Conservation (phyloP, 1,140 invertebrate species). For the Drosophila orena region DNA sequence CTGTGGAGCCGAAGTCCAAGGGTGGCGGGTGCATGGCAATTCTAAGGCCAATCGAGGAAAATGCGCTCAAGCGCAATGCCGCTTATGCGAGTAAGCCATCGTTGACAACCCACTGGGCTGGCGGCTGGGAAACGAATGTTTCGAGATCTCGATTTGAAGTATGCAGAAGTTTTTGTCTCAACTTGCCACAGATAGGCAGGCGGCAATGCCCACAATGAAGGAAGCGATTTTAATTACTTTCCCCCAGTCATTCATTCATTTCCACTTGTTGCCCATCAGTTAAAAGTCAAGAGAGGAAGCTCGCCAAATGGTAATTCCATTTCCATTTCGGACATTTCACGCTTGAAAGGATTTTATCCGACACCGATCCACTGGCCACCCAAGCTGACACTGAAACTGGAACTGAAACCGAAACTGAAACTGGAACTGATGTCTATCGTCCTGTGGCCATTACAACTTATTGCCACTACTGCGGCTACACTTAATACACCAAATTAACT, state of each 20-base stretch:
- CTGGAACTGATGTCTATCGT: slow-evolving; percentile 59
- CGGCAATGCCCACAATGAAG: slow-evolving; percentile 1
- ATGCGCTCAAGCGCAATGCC: slow-evolving; percentile 66
- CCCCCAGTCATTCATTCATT: slow-evolving; percentile 51
- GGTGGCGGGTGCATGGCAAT: background rate
- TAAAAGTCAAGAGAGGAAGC: slow-evolving; percentile 54
- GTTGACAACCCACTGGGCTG: slow-evolving; percentile 55
- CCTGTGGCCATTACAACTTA: slow-evolving; percentile 67
- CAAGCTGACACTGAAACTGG: no score
- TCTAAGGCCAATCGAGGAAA: slow-evolving; percentile 21
- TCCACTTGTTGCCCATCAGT: slow-evolving; percentile 76
- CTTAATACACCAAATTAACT: slow-evolving; percentile 81
- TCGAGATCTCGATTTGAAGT: slow-evolving; percentile 52
- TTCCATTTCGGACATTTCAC: slow-evolving; percentile 68
- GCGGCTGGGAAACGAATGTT: slow-evolving; percentile 26
- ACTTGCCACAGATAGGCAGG: slow-evolving; percentile 13
- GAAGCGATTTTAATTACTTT: slow-evolving; percentile 71
- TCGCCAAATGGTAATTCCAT: slow-evolving; percentile 58
- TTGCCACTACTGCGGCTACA: slow-evolving; percentile 69
- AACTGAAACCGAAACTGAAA: no score
- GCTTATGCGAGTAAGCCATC: slow-evolving; percentile 42
- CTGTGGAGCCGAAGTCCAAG: background rate
- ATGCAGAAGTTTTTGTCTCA: slow-evolving; percentile 49
- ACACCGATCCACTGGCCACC: background rate
- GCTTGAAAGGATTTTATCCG: slow-evolving; percentile 56